Conservation (phyloP, 1,140 invertebrate genomes). For the Drosophila seguyi region DNA sequence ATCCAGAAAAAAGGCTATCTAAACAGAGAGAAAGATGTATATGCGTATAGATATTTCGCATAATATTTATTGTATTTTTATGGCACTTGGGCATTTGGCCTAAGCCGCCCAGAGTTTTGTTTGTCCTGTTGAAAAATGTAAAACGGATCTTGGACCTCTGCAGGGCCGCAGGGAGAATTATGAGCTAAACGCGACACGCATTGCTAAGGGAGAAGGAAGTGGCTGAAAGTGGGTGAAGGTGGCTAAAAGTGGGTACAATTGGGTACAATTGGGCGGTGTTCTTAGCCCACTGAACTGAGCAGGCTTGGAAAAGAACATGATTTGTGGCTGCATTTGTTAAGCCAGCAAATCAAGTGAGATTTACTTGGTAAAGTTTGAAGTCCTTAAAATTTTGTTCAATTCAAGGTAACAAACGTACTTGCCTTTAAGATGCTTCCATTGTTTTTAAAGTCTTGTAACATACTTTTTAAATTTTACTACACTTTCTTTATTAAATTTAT, state of each 20-base stretch:
- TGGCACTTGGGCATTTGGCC: constrained; percentile 69
- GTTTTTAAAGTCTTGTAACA: not conserved
- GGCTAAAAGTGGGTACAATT: not conserved
- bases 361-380: constrained; percentile 22
- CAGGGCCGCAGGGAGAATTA: constrained; percentile 60
- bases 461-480: constrained; percentile 29
- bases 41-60: constrained; percentile 52
- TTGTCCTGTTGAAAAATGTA: constrained; percentile 68
- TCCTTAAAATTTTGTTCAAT: too few relatives aligned
- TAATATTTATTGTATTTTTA: constrained; percentile 81
- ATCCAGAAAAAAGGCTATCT: constrained; percentile 75
- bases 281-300: constrained; percentile 1
- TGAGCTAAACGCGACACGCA: constrained; percentile 75
- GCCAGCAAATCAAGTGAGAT: constrained; percentile 57
- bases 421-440: not conserved
- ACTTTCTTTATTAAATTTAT: constrained; percentile 73
- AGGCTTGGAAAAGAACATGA: constrained; percentile 40
- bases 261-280: not conserved
- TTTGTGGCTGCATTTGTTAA: constrained; percentile 61
- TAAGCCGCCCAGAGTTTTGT: constrained; percentile 68
- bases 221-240: not conserved
- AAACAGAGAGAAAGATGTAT: constrained; percentile 49
- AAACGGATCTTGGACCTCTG: constrained; percentile 39
- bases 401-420: not conserved
- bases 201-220: constrained; percentile 3